Evolutionary conservation across 2,888 invertebrate species (phyloP).

Genomic region (Parnassius orleans): DNA sequence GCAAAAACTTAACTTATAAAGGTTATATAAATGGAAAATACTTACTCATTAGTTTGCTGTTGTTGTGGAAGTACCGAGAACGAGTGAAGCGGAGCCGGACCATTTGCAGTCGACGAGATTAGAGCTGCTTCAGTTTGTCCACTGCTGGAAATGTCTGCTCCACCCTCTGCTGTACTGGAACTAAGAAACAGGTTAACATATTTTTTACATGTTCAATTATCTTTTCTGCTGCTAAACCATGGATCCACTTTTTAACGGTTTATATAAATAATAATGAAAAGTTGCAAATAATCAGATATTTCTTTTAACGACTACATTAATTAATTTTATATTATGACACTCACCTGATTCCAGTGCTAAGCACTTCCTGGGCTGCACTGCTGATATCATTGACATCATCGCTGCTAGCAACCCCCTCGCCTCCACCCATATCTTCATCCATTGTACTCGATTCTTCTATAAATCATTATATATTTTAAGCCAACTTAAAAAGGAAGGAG

Average conservation of each 20-base stretch:
- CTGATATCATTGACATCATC: conserved; percentile 77
- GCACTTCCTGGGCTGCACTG: conserved; percentile 68
- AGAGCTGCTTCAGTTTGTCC: conserved; percentile 65
- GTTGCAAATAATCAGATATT: neutral
- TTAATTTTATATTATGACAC: neutral
- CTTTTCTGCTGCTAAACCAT: neutral
- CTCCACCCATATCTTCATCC: conserved; percentile 76
- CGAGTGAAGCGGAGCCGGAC: conserved; percentile 62
- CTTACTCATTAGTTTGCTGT: conserved; percentile 67
- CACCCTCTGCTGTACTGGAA: conserved; percentile 73
- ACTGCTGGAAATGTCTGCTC: conserved; percentile 70
- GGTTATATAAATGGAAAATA: too few species aligned
- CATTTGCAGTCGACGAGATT: conserved; percentile 71
- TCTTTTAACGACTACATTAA: neutral
- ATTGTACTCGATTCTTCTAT: conserved; percentile 76
- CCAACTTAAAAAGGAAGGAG: neutral
- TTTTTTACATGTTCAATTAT: neutral
- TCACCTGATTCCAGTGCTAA: conserved; percentile 72
- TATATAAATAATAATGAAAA: neutral
- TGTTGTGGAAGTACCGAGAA: conserved; percentile 63
- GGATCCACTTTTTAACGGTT: neutral
- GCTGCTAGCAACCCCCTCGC: conserved; percentile 75
- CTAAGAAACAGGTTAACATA: conserved; percentile 37
- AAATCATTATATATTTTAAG: conserved; percentile 5
- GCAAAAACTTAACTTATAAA: too few species aligned